phyloP scores from a whole-genome alignment of 1,140 invertebrate genomes.

The Ladona fulva region DNA sequence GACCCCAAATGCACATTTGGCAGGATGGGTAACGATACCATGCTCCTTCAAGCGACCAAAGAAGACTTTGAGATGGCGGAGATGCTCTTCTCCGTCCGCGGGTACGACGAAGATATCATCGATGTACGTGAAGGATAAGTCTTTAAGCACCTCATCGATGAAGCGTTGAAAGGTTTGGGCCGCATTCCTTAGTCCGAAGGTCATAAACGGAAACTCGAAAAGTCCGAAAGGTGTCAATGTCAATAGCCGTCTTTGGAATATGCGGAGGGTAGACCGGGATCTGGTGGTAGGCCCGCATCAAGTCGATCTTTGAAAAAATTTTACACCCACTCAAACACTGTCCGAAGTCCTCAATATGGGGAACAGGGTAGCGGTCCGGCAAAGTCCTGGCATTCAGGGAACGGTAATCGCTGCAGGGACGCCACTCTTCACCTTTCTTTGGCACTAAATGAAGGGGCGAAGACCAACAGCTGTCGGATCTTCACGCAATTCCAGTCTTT shows the following conservation, averaged over 20 bases:
- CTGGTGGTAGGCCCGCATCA: too few relatives aligned
- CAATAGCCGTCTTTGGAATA: not conserved
- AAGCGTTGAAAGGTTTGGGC: too few relatives aligned
- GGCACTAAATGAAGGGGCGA: not conserved
- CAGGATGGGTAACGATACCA: conserved; percentile 28
- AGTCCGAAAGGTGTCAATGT: not conserved
- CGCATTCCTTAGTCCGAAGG: too few relatives aligned
- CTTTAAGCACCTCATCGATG: not conserved
- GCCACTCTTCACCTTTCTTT: not conserved
- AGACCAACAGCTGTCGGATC: not conserved
- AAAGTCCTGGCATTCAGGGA: not conserved
- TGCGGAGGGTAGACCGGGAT: not conserved
- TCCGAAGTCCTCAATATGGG: not conserved
- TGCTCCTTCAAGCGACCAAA: conserved; percentile 18
- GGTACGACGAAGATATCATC: not conserved
- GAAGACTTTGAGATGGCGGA: not conserved
- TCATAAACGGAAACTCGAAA: too few relatives aligned
- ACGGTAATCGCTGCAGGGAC: not conserved
- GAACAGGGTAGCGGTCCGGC: not conserved
- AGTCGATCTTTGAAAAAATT: not conserved
- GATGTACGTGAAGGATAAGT: not conserved
- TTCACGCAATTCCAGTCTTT: not conserved
- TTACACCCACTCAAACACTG: not conserved
- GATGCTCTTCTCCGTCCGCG: not conserved
- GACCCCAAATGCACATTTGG: conserved; percentile 28